Conservation (phyloP, 2,888 invertebrate species). For the Hyalella azteca region DNA sequence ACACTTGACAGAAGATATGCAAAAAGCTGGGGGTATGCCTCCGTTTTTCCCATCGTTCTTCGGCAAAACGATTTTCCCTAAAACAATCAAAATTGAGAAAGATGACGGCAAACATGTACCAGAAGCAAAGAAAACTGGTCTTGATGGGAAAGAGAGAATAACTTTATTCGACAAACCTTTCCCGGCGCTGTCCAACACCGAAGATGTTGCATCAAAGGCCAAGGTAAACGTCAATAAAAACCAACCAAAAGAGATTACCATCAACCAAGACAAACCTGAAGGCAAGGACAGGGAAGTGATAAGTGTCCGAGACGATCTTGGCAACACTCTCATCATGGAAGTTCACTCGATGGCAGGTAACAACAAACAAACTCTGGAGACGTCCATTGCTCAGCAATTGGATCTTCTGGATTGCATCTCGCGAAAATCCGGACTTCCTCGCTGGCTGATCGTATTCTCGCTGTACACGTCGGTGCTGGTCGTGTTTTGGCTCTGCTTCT, state of each 20-base stretch:
- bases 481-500: constrained; percentile 66
- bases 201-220: too few species aligned
- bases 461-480: constrained; percentile 65
- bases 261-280: background rate
- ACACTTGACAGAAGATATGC: background rate
- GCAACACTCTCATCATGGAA: background rate
- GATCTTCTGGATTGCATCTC: constrained; percentile 63
- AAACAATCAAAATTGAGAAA: background rate
- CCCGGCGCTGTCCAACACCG: background rate
- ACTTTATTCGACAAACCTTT: background rate
- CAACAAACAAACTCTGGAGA: too few species aligned
- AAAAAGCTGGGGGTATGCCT: background rate
- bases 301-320: background rate
- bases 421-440: constrained; percentile 66
- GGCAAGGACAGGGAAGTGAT: background rate
- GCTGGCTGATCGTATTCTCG: constrained; percentile 64
- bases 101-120: background rate
- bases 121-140: background rate
- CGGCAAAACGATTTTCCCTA: background rate
- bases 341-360: background rate
- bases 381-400: constrained; percentile 53
- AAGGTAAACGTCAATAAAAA: too few species aligned
- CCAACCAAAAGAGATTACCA: too few species aligned
- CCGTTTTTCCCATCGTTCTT: constrained; percentile 4
- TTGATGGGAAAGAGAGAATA: background rate